Base-by-base conservation (phyloP, 2,797 vertebrate genomes). In the Notolabrus celidotus region DNA sequence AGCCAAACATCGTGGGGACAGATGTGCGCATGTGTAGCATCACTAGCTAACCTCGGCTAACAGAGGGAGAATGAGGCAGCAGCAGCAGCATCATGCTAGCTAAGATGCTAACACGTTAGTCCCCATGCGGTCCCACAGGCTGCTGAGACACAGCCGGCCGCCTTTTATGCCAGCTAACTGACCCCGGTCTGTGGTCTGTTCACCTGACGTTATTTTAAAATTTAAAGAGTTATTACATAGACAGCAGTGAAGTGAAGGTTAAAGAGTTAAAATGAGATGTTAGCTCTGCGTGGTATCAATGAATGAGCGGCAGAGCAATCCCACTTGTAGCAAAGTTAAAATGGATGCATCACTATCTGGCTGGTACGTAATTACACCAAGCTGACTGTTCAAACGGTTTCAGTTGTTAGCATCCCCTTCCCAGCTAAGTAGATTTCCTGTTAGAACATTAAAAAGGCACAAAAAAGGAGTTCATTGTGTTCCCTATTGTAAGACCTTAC, bases 61-160 rank as follows among this genome's bases (percentile, higher is more conserved):
- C 42, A 42, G 29, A 0, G 7, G 4, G 27, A 19, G 33, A 23
- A 33, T 50, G 55, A 71, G 17, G 38, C 58, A 66, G 45, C 75
- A 49, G 59, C 60, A 17, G 38, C 58, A 66, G 45, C 75, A 49
- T 59, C 60, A 17, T 27, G 8, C 36, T 11, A 55, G 38, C 69
- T 50, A 0, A 0, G 1, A n/a, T 17, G 86, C 88, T 87, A 92
- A 77, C 86, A 85, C 49, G 71, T 53, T 82, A 39, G 71, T 72
- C 17, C 70, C 88, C 90, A 92, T 85, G 89, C 80, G 91, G 90
- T 90, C 80, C 36, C 22, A 11, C 1, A 47, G 72, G 66, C 42
- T 74, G 14, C 10, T 38, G 22, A 11, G 3, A 15, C 16, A 1
- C 12, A 15, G n/a, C 46, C 65, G 43, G 52, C 65, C 39, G 34